A percentile compares a stretch with the other conserved stretches of the same genome.
These are phyloP conservation scores for Gallirallus australis DNA, from an alignment of 2,797 vertebrate species.

Conservation along the genomic window DNA sequence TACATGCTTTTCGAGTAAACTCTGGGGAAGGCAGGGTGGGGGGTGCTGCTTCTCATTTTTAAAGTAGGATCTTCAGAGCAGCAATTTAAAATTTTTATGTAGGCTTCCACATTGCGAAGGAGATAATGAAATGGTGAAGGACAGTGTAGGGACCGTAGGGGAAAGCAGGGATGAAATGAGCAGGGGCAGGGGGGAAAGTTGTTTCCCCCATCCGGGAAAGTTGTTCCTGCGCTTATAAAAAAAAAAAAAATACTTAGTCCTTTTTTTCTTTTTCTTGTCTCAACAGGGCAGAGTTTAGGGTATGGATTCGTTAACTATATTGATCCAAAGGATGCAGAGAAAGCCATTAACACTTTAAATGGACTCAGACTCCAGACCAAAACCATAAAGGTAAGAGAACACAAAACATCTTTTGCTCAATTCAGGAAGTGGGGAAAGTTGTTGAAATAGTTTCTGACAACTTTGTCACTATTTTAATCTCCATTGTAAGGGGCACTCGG, in stretches of 20 bases:
- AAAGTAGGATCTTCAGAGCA: conserved; percentile 21
- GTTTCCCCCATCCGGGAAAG: neutral
- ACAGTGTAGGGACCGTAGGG: neutral
- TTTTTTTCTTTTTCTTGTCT: conserved; percentile 72
- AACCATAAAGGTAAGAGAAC: conserved; percentile 91
- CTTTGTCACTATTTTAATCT: neutral
- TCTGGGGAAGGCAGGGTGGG: neutral
- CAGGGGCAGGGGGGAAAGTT: neutral
- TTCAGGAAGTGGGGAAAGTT: neutral
- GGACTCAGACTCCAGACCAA: conserved; percentile 95
- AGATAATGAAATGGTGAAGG: neutral
- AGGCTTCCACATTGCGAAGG: neutral
- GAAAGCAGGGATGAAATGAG: neutral
- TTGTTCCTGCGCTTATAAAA: conserved; percentile 19
- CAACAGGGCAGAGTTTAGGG: conserved; percentile 92
- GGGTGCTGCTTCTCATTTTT: neutral
- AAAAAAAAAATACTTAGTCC: conserved; percentile 62
- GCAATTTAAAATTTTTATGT: neutral
- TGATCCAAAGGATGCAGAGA: conserved; percentile 95
- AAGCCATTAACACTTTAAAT: conserved; percentile 96
- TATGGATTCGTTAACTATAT: conserved; percentile 95
- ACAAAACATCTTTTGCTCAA: neutral
- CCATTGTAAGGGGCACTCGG: neutral
- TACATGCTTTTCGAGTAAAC: conserved; percentile 5
- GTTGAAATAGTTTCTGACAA: neutral